Evolutionary conservation across 2,797 vertebrate genomes (phyloP).

Genomic region (Acanthiza pusilla): DNA sequence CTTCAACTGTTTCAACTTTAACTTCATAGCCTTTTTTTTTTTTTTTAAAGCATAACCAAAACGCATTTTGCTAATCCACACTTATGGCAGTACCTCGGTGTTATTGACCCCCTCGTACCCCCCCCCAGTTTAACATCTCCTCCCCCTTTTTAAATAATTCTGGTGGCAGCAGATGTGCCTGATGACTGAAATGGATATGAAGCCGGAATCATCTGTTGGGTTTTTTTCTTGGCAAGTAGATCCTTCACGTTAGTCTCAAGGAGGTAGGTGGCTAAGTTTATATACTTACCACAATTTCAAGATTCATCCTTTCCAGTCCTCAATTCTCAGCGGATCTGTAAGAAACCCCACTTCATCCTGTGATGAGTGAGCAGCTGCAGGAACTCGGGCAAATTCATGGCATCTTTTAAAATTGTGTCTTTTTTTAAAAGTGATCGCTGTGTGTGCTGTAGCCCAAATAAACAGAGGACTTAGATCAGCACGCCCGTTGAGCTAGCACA

Average conservation of each 20-base stretch:
- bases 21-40: not conserved
- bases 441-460: not conserved
- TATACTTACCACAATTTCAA: not conserved
- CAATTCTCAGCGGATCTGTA: not conserved
- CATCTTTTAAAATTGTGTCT: not conserved
- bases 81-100: rapidly evolving
- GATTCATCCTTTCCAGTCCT: not conserved
- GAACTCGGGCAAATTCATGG: not conserved
- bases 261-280: not conserved
- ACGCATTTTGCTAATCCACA: not conserved
- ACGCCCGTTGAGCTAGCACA: not conserved
- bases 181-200: not conserved
- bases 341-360: not conserved
- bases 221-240: not conserved
- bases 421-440: not conserved
- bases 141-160: not conserved
- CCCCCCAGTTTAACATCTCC: not conserved
- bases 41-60: not conserved
- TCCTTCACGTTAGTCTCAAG: not conserved
- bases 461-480: not conserved
- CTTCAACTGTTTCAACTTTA: not conserved
- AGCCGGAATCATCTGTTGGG: not conserved
- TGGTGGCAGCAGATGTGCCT: not conserved
- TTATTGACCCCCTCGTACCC: not conserved
- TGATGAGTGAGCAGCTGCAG: not conserved